Percentiles rank a stretch among this genome's conserved stretches.
Conservation (phyloP, 2,113 vertebrate genomes). For the Vidua macroura region DNA sequence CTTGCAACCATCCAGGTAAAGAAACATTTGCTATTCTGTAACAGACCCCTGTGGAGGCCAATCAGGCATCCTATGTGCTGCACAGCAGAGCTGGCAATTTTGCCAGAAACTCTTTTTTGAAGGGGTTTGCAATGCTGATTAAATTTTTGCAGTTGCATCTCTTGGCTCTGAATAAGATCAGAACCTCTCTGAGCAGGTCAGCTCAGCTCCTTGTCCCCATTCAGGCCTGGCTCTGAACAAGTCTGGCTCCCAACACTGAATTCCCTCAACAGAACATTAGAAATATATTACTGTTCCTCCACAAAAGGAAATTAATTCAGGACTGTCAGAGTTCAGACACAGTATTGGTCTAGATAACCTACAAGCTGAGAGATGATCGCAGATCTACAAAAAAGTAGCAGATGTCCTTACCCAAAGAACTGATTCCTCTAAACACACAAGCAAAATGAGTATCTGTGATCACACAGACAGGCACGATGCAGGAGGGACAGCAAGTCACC, state of each 20-base stretch:
- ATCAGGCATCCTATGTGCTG: background rate
- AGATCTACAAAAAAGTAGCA: background rate
- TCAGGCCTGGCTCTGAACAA: background rate
- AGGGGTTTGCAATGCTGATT: slow-evolving; percentile 7
- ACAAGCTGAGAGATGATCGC: background rate
- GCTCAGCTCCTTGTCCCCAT: background rate
- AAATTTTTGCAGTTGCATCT: slow-evolving; percentile 9
- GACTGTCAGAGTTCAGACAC: background rate
- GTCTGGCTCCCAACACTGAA: background rate
- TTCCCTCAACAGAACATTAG: background rate
- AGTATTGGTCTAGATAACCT: background rate
- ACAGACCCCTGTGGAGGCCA: background rate
- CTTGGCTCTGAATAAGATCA: background rate
- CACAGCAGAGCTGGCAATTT: background rate
- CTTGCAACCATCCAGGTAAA: background rate
- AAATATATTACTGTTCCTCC: background rate
- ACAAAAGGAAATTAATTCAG: background rate
- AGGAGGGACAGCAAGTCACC: background rate
- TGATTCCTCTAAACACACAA: background rate
- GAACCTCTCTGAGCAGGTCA: background rate
- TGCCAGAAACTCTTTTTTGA: slow-evolving; percentile 11
- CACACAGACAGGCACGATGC: background rate
- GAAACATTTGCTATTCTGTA: background rate
- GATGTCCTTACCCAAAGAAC: background rate
- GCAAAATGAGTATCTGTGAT: background rate